Evolutionary conservation across 2,888 invertebrate genomes (phyloP), one percentile per base, ranked within the genome.

Genomic region (Heterodera filipjevi): DNA sequence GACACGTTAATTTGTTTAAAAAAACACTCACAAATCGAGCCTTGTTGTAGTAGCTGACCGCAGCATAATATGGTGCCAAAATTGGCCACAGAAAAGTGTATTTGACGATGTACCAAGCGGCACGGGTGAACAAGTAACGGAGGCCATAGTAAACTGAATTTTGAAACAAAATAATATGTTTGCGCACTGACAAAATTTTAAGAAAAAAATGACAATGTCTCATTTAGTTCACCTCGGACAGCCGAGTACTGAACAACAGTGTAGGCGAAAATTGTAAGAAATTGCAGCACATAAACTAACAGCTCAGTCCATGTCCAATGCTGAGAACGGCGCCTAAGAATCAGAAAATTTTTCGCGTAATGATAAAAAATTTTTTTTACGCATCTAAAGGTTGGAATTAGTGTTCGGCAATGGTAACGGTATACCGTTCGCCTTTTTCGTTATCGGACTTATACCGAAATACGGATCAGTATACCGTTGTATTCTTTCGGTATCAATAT

Each of bases 11-110:
- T n/a, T n/a, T n/a, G n/a, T n/a, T n/a, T n/a, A 53, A 53, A 53
- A 53, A 19, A 27, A 49, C 3, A 75, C 75, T 59, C 33, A 75
- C 75, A 75, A 64, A 49, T 30, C 12, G 53, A 22, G 64, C 75
- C 33, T 75, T 75, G 19, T 49, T 53, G 32, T 64, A 49, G 35
- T 64, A 49, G 39, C 64, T 39, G 39, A 59, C 27, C 27, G 59
- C 75, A 2, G 75, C 75, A 64, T 75, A 75, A 75, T 64, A 75
- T 1, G 64, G 49, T 30, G 59, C 75, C 49, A 75, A 75, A 39
- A 75, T 53, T 19, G 75, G 75, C 49, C 39, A 39, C 14, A 75
- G 39, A 32, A 75, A 12, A 19, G 46, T 32, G 8, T 75, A 75
- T 64, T 75, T 75, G n/a, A 75, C 8, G 59, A 12, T 27, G 27